Base-by-base conservation (phyloP, 2,113 vertebrate genomes). In the Taxidea taxus region DNA sequence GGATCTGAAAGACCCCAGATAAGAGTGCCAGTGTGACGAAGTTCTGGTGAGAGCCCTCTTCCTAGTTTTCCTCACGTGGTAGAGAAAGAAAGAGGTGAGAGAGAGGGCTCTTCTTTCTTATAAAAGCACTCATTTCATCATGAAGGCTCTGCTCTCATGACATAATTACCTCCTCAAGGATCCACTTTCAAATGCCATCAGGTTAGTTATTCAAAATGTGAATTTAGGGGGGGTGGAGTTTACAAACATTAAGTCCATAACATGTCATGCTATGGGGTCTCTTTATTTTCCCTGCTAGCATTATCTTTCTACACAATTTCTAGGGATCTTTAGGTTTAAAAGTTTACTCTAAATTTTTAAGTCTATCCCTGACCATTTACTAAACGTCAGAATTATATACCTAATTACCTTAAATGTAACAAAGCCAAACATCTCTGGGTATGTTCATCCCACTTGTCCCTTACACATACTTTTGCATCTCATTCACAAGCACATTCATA, bases 181-280 rank as follows among this genome's bases (percentile, higher is more conserved):
- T 20, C 34, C 58, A 64, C 11, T 60, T 74, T 72, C 31, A 34
- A 86, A 42, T 77, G 25, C 4, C 29, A 87, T 20, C 14, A 44
- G 37, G 27, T 58, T 47, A 80, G 7, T 23, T 25, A 34, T 29
- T 47, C 39, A 47, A 70, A 16, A 58, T 34, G n/a, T 20, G 23
- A 56, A 62, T 47, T 70, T n/a, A 4, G 12, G 18, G 1, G 3
- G 1, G 1, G 15, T 4, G 4, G 56, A 1, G 4, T 21, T 15
- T 23, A 29, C 10, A 80, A 66, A 77, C 25, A 56, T 18, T 42
- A 27, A 25, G 18, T 58, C n/a, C 66, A 37, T 13, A 74, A 15
- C 31, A 64, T 37, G 21, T 1, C 21, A 14, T 62, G 2, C 37
- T 64, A n/a, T 93, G 70, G 13, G 12, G 68, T 49, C 9, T 31